phyloP scores from a whole-genome alignment of 23 tunicate species.

The Botrylloides violaceus region DNA sequence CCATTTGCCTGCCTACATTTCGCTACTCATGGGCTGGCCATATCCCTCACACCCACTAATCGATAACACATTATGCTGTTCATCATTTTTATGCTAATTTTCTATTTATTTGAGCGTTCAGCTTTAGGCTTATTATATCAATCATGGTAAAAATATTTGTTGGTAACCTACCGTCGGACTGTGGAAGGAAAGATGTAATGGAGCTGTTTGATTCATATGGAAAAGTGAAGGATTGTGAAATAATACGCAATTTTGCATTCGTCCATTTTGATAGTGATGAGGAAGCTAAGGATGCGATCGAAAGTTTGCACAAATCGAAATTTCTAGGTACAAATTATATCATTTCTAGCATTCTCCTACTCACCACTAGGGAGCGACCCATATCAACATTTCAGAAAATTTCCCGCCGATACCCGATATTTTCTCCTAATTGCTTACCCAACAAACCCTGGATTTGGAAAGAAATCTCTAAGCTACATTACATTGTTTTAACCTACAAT shows the following conservation, averaged over 20 bases:
- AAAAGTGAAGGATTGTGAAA: constrained; percentile 16
- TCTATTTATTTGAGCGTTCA: no score
- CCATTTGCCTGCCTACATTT: no score
- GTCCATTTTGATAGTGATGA: constrained; percentile 18
- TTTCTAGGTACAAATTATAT: constrained; percentile 4
- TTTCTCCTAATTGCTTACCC: no score
- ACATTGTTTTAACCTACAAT: no score
- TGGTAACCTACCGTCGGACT: constrained; percentile 24
- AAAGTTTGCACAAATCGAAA: constrained; percentile 10
- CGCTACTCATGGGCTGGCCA: no score
- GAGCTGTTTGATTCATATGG: constrained; percentile 22
- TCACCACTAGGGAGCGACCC: not conserved
- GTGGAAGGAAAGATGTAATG: constrained; percentile 14
- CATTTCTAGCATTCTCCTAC: not conserved
- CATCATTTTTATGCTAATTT: no score
- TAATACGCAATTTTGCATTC: constrained; percentile 24
- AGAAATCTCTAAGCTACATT: no score
- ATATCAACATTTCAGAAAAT: not conserved
- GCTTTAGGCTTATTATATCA: no score
- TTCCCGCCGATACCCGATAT: no score
- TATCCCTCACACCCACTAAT: no score
- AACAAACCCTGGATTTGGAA: no score
- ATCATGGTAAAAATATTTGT: constrained; percentile 27
- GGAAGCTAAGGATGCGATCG: constrained; percentile 25
- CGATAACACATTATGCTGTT: no score